A percentile compares a stretch with the other conserved stretches of the same genome.
phyloP scores from a whole-genome alignment of 2,888 invertebrate species.

The Congeria kusceri region DNA sequence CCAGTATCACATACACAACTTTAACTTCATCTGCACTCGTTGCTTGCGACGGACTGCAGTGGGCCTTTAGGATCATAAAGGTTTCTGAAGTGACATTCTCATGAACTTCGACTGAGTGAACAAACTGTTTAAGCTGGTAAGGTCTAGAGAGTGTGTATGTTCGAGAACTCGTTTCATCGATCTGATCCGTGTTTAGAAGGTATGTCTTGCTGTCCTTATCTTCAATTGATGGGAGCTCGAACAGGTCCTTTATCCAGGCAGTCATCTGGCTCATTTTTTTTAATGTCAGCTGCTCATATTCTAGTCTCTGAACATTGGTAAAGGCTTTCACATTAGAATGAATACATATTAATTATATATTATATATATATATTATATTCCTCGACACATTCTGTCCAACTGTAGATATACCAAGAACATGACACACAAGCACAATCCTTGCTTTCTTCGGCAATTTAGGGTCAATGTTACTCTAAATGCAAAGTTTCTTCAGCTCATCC shows the following conservation, averaged over 20 bases:
- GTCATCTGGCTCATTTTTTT: too few species aligned
- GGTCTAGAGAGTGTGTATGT: constrained; percentile 37
- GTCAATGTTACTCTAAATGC: neutral
- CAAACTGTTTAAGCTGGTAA: constrained; percentile 30
- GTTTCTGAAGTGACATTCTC: constrained; percentile 8
- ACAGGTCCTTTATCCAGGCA: constrained; percentile 4
- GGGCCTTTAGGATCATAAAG: constrained; percentile 20
- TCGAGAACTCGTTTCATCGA: neutral
- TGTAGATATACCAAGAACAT: constrained; percentile 11
- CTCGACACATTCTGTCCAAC: neutral
- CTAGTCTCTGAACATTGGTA: too few species aligned
- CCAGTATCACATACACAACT: constrained; percentile 11
- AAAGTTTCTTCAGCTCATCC: neutral
- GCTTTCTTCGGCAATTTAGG: constrained; percentile 19
- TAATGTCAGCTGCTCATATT: too few species aligned
- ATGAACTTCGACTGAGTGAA: constrained; percentile 22
- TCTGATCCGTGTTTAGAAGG: neutral
- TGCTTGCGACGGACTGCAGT: constrained; percentile 37
- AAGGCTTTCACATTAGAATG: too few species aligned
- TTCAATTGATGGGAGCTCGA: constrained; percentile 1
- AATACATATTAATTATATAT: too few species aligned
- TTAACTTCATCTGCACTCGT: constrained; percentile 40
- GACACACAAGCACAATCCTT: constrained; percentile 1
- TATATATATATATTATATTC: too few species aligned
- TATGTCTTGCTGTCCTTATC: constrained; percentile 8